Evolutionary conservation across 2,113 vertebrate species (phyloP), one percentile per base, ranked within the genome.

Genomic region (Pterophyllum scalare): DNA sequence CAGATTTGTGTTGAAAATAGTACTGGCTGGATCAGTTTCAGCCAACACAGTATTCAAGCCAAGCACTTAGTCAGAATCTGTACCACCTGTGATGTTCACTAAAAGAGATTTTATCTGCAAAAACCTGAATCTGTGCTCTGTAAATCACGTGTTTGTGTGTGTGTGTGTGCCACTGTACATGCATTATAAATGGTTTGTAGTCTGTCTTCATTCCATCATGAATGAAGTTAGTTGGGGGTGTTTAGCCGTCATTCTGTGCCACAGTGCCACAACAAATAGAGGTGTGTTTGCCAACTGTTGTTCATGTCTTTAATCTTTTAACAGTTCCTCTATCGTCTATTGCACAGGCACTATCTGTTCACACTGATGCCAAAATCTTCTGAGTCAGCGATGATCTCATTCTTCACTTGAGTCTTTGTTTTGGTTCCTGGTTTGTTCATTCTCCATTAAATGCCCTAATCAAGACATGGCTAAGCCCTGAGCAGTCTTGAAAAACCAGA

Each of bases 61-160:
- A 89, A 83, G 85, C 74, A 85, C 88, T 88, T 79, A 77, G 57
- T 81, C 81, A 82, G 75, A 83, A 72, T 83, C 75, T 82, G 75
- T 40, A 88, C 89, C 88, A 90, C 92, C 89, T 94, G 90, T 81
- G 87, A 85, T 78, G 79, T 77, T 84, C 40, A 80, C 58, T 82
- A 77, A 89, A 83, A 87, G 33, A 22, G 80, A 87, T 91, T 88
- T 88, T 74, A 88, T 87, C 64, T 52, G 79, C 46, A 56, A 59
- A 77, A 76, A 70, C 52, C 83, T 26, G 19, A 76, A 70, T 59
- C 77, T 19, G 5, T 77, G 84, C 83, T 60, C 85, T 77, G 81
- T 59, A 65, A 75, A 33, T 82, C 75, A 67, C 65, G n/a, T 60
- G 33, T 33, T n/a, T 85, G 74, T 64, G 33, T 83, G 74, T 85